These are phyloP conservation scores for Ypsolopha scabrella DNA, from an alignment of 2,888 invertebrate species.

Conservation along the genomic window DNA sequence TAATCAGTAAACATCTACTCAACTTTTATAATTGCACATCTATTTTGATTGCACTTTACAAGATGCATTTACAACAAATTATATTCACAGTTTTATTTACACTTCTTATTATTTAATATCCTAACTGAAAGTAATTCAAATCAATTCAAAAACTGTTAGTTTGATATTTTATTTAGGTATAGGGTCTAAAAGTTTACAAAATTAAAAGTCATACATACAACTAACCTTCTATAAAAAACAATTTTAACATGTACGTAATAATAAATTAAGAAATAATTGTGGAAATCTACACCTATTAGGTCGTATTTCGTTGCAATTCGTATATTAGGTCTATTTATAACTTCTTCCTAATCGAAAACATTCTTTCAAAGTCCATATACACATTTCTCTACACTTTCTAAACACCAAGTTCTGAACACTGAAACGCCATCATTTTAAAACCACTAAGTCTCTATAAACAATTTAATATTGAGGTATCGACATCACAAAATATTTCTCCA, in stretches of 20 bases:
- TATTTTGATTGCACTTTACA: conserved; percentile 58
- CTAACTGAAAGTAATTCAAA: too few relatives aligned
- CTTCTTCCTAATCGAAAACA: conserved; percentile 13
- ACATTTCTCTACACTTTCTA: neutral
- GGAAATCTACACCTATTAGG: conserved; percentile 14
- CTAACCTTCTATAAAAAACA: too few relatives aligned
- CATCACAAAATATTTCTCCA: too few relatives aligned
- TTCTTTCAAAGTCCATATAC: neutral
- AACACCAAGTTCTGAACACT: neutral
- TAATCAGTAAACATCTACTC: conserved; percentile 59
- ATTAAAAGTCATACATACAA: too few relatives aligned
- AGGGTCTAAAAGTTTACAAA: too few relatives aligned
- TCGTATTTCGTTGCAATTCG: conserved; percentile 43
- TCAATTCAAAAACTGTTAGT: too few relatives aligned
- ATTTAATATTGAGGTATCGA: too few relatives aligned
- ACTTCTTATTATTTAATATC: neutral
- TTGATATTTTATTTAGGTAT: too few relatives aligned
- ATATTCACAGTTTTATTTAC: conserved; percentile 41
- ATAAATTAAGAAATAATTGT: neutral
- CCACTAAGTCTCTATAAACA: too few relatives aligned
- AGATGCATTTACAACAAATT: conserved; percentile 65
- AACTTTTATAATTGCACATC: conserved; percentile 63
- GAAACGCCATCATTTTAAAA: too few relatives aligned
- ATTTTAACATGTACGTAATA: neutral
- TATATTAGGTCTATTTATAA: conserved; percentile 16